Base-by-base conservation (phyloP, 1,140 invertebrate genomes). In the Drosophila sucinea region DNA sequence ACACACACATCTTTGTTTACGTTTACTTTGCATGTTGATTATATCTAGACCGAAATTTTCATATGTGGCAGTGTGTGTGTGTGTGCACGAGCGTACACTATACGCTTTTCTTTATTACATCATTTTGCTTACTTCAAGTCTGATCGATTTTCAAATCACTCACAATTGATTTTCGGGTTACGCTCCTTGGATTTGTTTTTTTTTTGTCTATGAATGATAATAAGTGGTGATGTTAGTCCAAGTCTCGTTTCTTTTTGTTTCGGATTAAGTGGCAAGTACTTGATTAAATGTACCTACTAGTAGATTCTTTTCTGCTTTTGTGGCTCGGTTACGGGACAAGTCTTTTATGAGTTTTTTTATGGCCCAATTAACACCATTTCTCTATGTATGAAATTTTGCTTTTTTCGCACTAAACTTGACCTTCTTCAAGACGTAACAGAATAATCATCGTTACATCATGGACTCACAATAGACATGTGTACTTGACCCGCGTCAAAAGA, bases 31-130 rank as follows among this genome's bases (percentile, higher is more conserved):
- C 76, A 79, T 77, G 72, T 55, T 78, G 64, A 83, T 77, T 82
- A 70, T 80, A 27, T 73, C 69, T 66, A 65, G 65, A 81, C 66
- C 44, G 44, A 78, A 77, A 63, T 51, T 72, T 62, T 60, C 47
- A 40, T 38, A 10, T 66, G 54, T 58, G 66, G 54, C 61, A 69
- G 70, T 66, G 56, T 47, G 71, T 51, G 44, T 51, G 67, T 67
- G 57, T 54, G 65, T 51, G 44, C 27, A 27, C 44, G 23, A 7
- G 25, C 35, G 17, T 17, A 17, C 25, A 51, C n/a, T 44, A 65
- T 73, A 41, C 54, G 35, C 17, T 70, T 70, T 82, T 77, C 58
- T 73, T 79, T 87, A 83, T 86, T 87, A 77, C 84, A 87, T 87
- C 76, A 87, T 79, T 86, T 81, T 35, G 30, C 54, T 56, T 60